phyloP scores from a whole-genome alignment of 2,797 vertebrate species.

The Spea hammondii region DNA sequence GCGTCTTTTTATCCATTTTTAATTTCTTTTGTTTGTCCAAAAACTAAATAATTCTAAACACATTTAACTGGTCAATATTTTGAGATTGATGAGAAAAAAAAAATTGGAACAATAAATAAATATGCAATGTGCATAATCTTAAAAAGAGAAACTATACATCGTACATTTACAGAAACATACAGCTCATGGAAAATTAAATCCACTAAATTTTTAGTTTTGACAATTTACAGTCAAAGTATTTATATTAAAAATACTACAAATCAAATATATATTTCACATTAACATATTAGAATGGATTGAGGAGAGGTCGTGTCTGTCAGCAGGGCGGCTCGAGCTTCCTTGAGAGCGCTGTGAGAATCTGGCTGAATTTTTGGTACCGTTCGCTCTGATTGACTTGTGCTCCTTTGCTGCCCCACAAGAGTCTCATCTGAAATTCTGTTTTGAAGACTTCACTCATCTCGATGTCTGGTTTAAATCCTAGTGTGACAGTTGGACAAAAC shows the following conservation, averaged over 20 bases:
- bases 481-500: slow-evolving; percentile 37
- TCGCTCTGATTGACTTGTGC: slow-evolving; percentile 88
- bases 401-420: slow-evolving; percentile 96
- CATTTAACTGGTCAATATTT: too few species aligned
- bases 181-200: slow-evolving; percentile 61
- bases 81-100: too few species aligned
- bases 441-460: slow-evolving; percentile 89
- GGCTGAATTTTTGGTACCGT: slow-evolving; percentile 89
- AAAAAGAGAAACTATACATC: slow-evolving; percentile 64
- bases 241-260: slow-evolving; percentile 38
- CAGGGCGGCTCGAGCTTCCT: slow-evolving; percentile 84
- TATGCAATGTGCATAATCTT: slow-evolving; percentile 69
- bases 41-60: too few species aligned
- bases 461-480: slow-evolving; percentile 84
- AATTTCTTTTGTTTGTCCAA: too few species aligned
- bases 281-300: slow-evolving; percentile 53
- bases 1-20: too few species aligned
- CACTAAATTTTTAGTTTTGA: slow-evolving; percentile 53
- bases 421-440: slow-evolving; percentile 94
- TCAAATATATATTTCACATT: slow-evolving; percentile 6
- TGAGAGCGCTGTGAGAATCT: slow-evolving; percentile 93
- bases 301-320: slow-evolving; percentile 13
- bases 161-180: slow-evolving; percentile 63
- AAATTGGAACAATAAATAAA: slow-evolving; percentile 67
- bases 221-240: slow-evolving; percentile 45